Base-by-base conservation (phyloP, 2,888 invertebrate species). In the Lithophane socia region DNA sequence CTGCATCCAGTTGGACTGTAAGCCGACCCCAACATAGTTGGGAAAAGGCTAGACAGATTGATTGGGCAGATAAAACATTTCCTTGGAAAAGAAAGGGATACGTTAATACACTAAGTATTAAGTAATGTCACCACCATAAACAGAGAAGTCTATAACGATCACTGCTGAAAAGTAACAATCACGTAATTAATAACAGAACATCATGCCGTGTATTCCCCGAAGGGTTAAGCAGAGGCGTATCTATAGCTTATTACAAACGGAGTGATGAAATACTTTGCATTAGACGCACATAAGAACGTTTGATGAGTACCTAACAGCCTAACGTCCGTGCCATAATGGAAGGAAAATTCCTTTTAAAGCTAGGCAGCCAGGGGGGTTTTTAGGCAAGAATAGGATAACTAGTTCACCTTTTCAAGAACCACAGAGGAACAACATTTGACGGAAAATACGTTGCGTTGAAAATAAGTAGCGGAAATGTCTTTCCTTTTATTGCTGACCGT, bases 401-500 rank as follows among this genome's bases (percentile, higher is more conserved):
- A 52, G 21, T 21, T 16, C 10, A 37, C 16, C 52, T 47, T 58
- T 21, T 37, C 37, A 65, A 24, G 16, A 37, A 42, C 49, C 9
- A 42, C 16, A 4, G 10, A 16, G 9, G 0, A 47, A 58, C 7
- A 42, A 49, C 1, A 64, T n/a, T 24, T n/a, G 4, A 16, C 18
- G 2, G n/a, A 67, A 56, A 47, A 69, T 24, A 0, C 5, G 21
- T 67, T 52, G 3, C 12, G 3, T 52, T 37, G 9, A 10, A 54
- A 54, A n/a, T 21, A 7, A n/a, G 18, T 44, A 42, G 0, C 21
- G 21, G 42, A 29, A 71, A 67, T 24, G 18, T 13, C 8, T 2
- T 37, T 13, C 1, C 2, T 74, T 77, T 71, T 83, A 79, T 66
- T 81, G 56, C 75, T 47, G 69, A 81, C 78, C 52, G 81, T 89